phyloP scores from a whole-genome alignment of 2,888 invertebrate genomes.

The Thumatha senex region DNA sequence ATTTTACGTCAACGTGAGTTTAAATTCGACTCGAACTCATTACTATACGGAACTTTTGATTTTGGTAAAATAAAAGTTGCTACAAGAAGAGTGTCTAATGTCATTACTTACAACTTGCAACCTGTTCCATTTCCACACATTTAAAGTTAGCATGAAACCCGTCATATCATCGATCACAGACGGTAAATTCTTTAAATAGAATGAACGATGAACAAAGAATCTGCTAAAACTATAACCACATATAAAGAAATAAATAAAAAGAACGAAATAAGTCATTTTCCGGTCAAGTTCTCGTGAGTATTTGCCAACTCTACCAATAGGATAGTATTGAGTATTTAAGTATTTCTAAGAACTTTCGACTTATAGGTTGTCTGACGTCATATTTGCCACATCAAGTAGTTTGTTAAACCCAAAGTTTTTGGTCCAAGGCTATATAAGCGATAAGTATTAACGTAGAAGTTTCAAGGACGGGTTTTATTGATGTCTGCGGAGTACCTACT shows the following conservation, averaged over 20 bases:
- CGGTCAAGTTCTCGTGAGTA: constrained; percentile 1
- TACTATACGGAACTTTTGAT: too few species aligned
- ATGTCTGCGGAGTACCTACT: neutral
- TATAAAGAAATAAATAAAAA: neutral
- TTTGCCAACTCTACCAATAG: constrained; percentile 5
- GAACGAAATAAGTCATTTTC: neutral
- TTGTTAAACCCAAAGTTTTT: neutral
- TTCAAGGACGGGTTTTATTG: constrained; percentile 5
- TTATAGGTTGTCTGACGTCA: neutral
- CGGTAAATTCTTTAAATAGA: too few species aligned
- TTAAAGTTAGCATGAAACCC: too few species aligned
- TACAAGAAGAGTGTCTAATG: too few species aligned
- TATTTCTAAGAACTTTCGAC: neutral
- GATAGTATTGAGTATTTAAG: neutral
- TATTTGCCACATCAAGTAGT: neutral
- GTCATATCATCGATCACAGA: constrained; percentile 2
- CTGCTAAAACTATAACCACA: too few species aligned
- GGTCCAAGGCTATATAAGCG: constrained; percentile 1
- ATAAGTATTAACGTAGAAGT: constrained; percentile 1
- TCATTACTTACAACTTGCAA: too few species aligned
- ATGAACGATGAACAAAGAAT: too few species aligned
- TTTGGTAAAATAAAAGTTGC: too few species aligned
- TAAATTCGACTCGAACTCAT: too few species aligned
- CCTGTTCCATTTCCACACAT: too few species aligned
- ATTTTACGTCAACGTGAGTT: too few species aligned